Base-by-base conservation (phyloP, 2,797 vertebrate genomes). In the Lerista edwardsae region DNA sequence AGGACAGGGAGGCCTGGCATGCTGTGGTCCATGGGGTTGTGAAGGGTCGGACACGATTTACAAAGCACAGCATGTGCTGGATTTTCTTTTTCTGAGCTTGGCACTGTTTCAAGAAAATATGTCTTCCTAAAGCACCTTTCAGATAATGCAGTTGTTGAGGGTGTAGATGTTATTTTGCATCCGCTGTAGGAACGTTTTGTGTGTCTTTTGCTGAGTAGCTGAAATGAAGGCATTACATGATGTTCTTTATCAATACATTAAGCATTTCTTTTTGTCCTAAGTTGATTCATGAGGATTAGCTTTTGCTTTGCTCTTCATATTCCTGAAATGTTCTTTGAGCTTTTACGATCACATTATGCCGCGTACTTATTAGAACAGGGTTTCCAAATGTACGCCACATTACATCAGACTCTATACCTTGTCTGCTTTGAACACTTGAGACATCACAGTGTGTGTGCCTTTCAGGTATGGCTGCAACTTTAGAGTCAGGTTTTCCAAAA, bases 61-160 rank as follows among this genome's bases (percentile, higher is more conserved):
- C 19, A 55, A 57, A 76, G 57, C 31, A 65, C 69, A 86, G 74
- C 79, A 74, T 79, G 79, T 89, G 17, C 21, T 76, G 55, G 91
- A 86, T 85, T 90, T 41, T 31, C 10, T n/a, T 65, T 92, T 89
- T 44, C 55, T 10, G 19, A 21, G 86, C 36, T 90, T 79, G 17
- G 0, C 41, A 69, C 79, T 3, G 44, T 73, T 88, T 83, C 78
- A 73, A 6, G 68, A 82, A 65, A 15, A 65, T 65, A 19, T 3
- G 27, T 81, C 88, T 87, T 65, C 19, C 39, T 31, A 84, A 75
- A 29, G 31, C 68, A 31, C 2, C 10, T 2, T 75, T 89, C 51
- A 51, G 51, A 75, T 47, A 57, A 57, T 5, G 12, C 65, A 82
- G 78, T 77, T 6, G 11, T 67, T 75, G n/a, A 44, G 51, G 87